Percentiles rank a stretch among this genome's conserved stretches.
phyloP scores from a whole-genome alignment of 2,113 vertebrate genomes.

The Gila orcuttii region DNA sequence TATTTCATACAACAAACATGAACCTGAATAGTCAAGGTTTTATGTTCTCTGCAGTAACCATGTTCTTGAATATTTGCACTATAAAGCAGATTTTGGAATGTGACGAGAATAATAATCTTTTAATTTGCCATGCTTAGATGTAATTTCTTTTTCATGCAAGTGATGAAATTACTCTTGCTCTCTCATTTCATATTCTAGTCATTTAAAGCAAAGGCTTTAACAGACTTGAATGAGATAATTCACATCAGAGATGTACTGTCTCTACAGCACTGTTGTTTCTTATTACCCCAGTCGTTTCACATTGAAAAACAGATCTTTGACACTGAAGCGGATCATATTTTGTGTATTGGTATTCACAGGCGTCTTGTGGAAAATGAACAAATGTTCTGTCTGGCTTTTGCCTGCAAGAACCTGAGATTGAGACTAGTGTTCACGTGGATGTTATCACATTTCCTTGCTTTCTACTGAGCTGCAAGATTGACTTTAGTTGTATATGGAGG shows the following conservation, averaged over 20 bases:
- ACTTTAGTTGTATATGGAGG: neutral
- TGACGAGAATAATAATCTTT: neutral
- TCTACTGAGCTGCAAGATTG: neutral
- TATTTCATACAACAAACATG: slow-evolving; percentile 15
- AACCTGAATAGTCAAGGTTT: neutral
- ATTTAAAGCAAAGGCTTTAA: neutral
- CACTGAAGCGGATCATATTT: neutral
- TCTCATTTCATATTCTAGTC: slow-evolving; percentile 4
- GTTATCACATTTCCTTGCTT: neutral
- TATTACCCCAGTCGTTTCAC: neutral
- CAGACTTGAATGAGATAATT: neutral
- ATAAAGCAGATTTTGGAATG: neutral
- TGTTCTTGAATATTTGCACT: neutral
- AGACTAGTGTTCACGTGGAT: slow-evolving; percentile 16
- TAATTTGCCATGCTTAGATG: neutral
- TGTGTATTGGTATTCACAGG: slow-evolving; percentile 22
- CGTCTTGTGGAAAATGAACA: slow-evolving; percentile 30
- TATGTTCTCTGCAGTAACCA: neutral
- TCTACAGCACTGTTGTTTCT: neutral
- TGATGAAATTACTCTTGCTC: neutral
- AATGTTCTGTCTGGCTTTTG: slow-evolving; percentile 22
- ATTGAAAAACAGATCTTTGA: neutral
- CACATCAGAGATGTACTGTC: neutral
- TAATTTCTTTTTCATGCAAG: neutral
- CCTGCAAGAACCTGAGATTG: neutral